phyloP scores from a whole-genome alignment of 1,140 invertebrate genomes.

The Cryptotermes secundus region DNA sequence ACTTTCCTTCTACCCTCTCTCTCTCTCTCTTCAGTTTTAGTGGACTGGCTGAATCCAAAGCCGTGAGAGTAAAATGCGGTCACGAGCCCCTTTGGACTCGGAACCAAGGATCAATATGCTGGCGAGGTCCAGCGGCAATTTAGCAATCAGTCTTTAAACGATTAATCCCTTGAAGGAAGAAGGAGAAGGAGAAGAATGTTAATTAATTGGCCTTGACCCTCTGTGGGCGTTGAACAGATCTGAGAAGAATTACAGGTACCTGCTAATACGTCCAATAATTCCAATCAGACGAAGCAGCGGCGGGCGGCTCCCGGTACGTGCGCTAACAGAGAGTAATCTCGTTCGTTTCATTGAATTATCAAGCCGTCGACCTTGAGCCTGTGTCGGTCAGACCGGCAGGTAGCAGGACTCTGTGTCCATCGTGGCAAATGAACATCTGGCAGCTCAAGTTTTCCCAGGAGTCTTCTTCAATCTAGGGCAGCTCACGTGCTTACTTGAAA shows the following conservation, averaged over 20 bases:
- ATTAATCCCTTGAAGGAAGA: too few relatives aligned
- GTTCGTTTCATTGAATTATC: constrained; percentile 3
- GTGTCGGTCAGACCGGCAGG: not conserved
- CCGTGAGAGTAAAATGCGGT: too few relatives aligned
- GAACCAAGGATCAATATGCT: too few relatives aligned
- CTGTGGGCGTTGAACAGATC: not conserved
- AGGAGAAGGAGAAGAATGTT: not conserved
- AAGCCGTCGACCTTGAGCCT: not conserved
- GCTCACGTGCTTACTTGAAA: not conserved
- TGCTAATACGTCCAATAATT: not conserved
- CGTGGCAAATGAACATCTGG: not conserved
- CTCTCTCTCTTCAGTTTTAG: too few relatives aligned
- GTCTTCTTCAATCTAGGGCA: not conserved
- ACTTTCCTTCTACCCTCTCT: too few relatives aligned
- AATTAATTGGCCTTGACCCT: not conserved
- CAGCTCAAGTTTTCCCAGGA: not conserved
- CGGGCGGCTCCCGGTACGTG: not conserved
- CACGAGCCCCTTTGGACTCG: too few relatives aligned
- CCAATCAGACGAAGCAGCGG: not conserved
- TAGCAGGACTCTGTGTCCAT: not conserved
- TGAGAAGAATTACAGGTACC: not conserved
- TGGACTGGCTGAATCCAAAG: too few relatives aligned
- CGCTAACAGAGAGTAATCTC: not conserved
- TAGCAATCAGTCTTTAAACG: too few relatives aligned
- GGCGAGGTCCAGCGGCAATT: too few relatives aligned